phyloP scores from a whole-genome alignment of 2,113 vertebrate genomes.

The Poecile atricapillus region DNA sequence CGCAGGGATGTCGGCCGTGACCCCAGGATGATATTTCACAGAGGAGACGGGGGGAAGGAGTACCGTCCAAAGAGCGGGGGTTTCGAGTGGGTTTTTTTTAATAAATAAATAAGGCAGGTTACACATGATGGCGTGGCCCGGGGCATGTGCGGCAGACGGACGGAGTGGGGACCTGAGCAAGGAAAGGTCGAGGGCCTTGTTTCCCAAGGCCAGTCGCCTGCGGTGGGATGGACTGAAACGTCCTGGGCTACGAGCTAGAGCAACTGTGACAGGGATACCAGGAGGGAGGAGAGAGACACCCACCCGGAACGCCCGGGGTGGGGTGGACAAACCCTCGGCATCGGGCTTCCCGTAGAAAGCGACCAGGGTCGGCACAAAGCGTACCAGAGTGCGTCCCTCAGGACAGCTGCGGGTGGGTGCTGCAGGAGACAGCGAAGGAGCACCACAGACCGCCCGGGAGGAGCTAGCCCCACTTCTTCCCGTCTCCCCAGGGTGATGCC shows the following conservation, averaged over 20 bases:
- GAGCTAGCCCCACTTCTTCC: not conserved
- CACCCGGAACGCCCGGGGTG: fast-evolving
- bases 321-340: fast-evolving
- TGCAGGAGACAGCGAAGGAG: not conserved
- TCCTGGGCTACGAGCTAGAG: not conserved
- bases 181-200: not conserved
- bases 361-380: fast-evolving
- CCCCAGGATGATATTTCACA: not conserved
- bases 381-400: fast-evolving
- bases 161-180: fast-evolving
- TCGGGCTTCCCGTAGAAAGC: not conserved
- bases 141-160: fast-evolving
- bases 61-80: fast-evolving
- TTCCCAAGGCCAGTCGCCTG: not conserved
- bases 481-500: not conserved
- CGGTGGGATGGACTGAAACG: not conserved
- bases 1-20: fast-evolving
- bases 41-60: fast-evolving
- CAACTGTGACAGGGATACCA: too few species aligned
- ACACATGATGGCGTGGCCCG: fast-evolving
- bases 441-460: not conserved
- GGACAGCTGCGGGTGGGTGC: not conserved
- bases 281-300: not conserved
- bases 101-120: not conserved
- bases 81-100: not conserved